These are phyloP conservation scores for Scolopax bukidnonensis DNA, from an alignment of 2,797 vertebrate species.

Conservation along the genomic window DNA sequence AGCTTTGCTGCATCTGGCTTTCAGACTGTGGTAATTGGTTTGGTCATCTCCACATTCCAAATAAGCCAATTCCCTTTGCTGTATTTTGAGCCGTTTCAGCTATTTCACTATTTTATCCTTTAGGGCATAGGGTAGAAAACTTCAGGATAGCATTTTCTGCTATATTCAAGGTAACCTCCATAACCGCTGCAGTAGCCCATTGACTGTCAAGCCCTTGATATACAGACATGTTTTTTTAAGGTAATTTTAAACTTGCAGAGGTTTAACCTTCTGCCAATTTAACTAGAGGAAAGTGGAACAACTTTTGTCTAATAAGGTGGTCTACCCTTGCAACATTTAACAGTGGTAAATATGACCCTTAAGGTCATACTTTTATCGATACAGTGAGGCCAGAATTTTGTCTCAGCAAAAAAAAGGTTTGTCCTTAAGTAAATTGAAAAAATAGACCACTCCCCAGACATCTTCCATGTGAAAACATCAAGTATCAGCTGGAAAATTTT, in stretches of 20 bases:
- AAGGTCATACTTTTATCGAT: neutral
- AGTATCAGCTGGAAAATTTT: neutral
- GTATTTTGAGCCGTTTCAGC: neutral
- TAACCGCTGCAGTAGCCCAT: neutral
- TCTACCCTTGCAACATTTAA: neutral
- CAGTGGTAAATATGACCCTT: neutral
- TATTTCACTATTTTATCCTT: neutral
- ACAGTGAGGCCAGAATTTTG: neutral
- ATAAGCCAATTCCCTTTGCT: neutral
- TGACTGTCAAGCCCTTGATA: conserved; percentile 25
- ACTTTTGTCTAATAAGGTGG: neutral
- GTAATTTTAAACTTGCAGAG: conserved; percentile 32
- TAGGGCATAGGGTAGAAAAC: neutral
- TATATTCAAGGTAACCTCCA: neutral
- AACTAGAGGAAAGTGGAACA: neutral
- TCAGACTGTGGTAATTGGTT: neutral
- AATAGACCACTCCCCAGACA: neutral
- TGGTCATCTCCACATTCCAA: neutral
- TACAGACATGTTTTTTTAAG: neutral
- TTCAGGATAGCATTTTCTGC: neutral
- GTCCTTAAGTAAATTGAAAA: neutral
- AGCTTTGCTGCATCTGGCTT: neutral
- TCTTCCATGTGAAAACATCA: neutral
- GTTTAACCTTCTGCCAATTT: conserved; percentile 34
- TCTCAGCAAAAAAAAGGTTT: neutral